Conservation (phyloP, 2,113 vertebrate genomes). For the Apteryx mantelli region DNA sequence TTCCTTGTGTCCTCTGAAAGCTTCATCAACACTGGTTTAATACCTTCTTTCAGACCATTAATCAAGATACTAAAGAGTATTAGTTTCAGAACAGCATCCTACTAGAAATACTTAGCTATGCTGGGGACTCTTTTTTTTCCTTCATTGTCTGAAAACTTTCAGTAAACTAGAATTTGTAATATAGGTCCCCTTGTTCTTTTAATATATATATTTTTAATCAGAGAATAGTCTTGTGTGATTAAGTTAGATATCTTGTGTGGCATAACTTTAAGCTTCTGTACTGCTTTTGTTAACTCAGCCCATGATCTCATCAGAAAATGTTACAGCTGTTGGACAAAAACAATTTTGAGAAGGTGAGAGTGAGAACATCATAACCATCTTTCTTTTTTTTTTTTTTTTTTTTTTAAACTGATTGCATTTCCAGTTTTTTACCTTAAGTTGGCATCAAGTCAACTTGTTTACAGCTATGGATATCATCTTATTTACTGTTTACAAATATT, state of each 20-base stretch:
- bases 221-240: neutral
- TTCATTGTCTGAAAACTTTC: conserved; percentile 12
- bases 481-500: neutral
- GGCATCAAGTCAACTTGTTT: neutral
- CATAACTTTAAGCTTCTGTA: neutral
- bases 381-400: neutral
- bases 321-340: neutral
- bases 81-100: conserved; percentile 13
- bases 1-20: conserved; percentile 11
- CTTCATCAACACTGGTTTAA: conserved; percentile 12
- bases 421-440: neutral
- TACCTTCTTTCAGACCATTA: conserved; percentile 31
- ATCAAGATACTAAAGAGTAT: conserved; percentile 34
- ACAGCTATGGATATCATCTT: neutral
- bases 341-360: neutral
- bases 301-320: neutral
- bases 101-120: conserved; percentile 19
- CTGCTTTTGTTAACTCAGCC: neutral
- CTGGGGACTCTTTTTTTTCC: neutral
- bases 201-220: neutral
- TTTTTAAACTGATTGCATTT: neutral
- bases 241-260: neutral
- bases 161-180: neutral
- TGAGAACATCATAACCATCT: neutral
- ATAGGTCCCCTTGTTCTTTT: neutral